These are phyloP conservation scores for Thereva nobilitata DNA, from an alignment of 2,888 invertebrate genomes.

Conservation along the genomic window DNA sequence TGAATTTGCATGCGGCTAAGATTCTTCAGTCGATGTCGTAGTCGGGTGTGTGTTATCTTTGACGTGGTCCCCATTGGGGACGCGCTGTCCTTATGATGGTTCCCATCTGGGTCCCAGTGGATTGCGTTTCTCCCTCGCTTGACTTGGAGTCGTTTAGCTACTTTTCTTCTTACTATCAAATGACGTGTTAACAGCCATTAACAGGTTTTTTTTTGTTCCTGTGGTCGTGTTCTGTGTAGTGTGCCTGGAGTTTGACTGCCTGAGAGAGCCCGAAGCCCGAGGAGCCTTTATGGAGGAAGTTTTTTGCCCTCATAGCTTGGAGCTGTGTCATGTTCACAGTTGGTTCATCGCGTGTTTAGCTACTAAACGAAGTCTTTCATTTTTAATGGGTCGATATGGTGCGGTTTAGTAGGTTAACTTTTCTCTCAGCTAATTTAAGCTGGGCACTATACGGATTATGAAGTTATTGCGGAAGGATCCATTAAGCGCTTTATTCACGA, in stretches of 20 bases:
- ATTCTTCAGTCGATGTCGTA: slow-evolving; percentile 6
- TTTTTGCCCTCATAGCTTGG: background rate
- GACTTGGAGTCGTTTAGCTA: slow-evolving; percentile 29
- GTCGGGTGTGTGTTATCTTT: background rate
- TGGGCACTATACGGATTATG: slow-evolving; percentile 9
- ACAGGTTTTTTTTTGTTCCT: slow-evolving; percentile 34
- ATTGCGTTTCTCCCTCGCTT: background rate
- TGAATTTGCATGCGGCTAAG: slow-evolving; percentile 27
- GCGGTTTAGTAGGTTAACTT: slow-evolving; percentile 30
- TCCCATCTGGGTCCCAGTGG: slow-evolving; percentile 18
- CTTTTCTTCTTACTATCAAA: slow-evolving; percentile 40
- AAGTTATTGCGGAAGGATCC: slow-evolving; percentile 31
- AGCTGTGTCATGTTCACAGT: slow-evolving; percentile 17
- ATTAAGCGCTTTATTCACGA: slow-evolving; percentile 25
- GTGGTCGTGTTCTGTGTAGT: background rate
- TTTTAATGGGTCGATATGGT: slow-evolving; percentile 27
- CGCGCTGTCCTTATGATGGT: background rate
- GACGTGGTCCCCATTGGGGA: background rate
- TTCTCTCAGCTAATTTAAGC: slow-evolving; percentile 27
- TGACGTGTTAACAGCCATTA: slow-evolving; percentile 43
- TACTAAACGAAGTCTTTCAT: slow-evolving; percentile 19
- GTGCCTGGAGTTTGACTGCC: slow-evolving; percentile 8
- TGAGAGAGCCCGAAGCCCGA: background rate
- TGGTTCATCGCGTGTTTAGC: slow-evolving; percentile 27
- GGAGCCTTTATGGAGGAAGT: slow-evolving; percentile 12